phyloP scores from a whole-genome alignment of 1,140 invertebrate species.

The Conus betulinus region DNA sequence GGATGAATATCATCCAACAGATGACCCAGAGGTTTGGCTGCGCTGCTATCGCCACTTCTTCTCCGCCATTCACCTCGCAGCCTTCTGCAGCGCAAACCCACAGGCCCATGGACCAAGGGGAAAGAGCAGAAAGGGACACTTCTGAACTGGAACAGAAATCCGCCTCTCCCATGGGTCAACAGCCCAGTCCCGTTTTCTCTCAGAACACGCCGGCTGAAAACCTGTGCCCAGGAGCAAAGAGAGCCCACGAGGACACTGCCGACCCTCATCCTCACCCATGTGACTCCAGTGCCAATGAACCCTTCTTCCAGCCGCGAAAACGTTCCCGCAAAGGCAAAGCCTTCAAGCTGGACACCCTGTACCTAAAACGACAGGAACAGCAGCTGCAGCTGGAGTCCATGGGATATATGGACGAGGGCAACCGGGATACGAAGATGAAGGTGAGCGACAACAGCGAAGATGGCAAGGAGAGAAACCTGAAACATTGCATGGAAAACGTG shows the following conservation, averaged over 20 bases:
- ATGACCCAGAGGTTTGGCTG: slow-evolving; percentile 60
- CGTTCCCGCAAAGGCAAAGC: slow-evolving; percentile 87
- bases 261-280: not conserved
- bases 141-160: no score
- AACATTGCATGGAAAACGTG: slow-evolving; percentile 18
- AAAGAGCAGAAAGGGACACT: no score
- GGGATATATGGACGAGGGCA: not conserved
- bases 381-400: slow-evolving; percentile 47
- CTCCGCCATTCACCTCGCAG: slow-evolving; percentile 54
- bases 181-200: not conserved
- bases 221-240: not conserved
- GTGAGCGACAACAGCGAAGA: not conserved
- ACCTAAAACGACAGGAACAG: slow-evolving; percentile 76
- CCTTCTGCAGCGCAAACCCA: not conserved
- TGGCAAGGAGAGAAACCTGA: slow-evolving; percentile 16
- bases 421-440: not conserved
- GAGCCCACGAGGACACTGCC: not conserved
- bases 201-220: not conserved
- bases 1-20: slow-evolving; percentile 53
- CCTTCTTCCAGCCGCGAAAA: slow-evolving; percentile 72
- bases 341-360: slow-evolving; percentile 83
- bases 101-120: not conserved
- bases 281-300: slow-evolving; percentile 26
- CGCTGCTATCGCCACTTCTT: not conserved
- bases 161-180: not conserved